A percentile compares a stretch with the other conserved stretches of the same genome.
These are phyloP conservation scores for Aphrophora alni DNA, from an alignment of 2,888 invertebrate genomes.

Conservation along the genomic window DNA sequence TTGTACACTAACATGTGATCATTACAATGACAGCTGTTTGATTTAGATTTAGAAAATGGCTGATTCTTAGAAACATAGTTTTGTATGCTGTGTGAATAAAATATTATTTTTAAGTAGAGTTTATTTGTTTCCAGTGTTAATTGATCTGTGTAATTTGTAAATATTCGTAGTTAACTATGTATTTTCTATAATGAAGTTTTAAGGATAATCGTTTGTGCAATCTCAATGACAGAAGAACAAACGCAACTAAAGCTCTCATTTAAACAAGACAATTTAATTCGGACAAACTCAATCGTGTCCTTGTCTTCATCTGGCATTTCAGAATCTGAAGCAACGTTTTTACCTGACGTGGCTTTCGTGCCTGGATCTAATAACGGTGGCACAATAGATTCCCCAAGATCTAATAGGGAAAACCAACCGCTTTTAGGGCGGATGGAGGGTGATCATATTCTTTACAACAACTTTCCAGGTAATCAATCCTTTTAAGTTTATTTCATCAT, in stretches of 20 bases:
- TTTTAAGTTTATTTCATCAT: too few relatives aligned
- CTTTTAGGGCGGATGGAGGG: slow-evolving; percentile 81
- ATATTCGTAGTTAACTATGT: background rate
- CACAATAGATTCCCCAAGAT: slow-evolving; percentile 82
- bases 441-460: slow-evolving; percentile 75
- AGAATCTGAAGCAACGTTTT: slow-evolving; percentile 72
- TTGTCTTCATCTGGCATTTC: slow-evolving; percentile 53
- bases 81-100: background rate
- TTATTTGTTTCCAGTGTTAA: background rate
- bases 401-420: slow-evolving; percentile 93
- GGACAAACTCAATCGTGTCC: slow-evolving; percentile 49
- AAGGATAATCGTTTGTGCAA: background rate
- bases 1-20: background rate
- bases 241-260: slow-evolving; percentile 49
- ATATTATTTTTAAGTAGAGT: background rate
- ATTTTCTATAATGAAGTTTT: background rate
- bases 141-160: background rate
- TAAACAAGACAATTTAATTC: slow-evolving; percentile 46
- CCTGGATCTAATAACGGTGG: slow-evolving; percentile 60
- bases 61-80: background rate
- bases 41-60: background rate
- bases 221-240: slow-evolving; percentile 53
- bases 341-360: slow-evolving; percentile 81
- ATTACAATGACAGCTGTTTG: slow-evolving; percentile 4
- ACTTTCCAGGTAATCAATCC: slow-evolving; percentile 87